Base-by-base conservation (phyloP, 2,888 invertebrate genomes). In the Chloroclysta siterata region DNA sequence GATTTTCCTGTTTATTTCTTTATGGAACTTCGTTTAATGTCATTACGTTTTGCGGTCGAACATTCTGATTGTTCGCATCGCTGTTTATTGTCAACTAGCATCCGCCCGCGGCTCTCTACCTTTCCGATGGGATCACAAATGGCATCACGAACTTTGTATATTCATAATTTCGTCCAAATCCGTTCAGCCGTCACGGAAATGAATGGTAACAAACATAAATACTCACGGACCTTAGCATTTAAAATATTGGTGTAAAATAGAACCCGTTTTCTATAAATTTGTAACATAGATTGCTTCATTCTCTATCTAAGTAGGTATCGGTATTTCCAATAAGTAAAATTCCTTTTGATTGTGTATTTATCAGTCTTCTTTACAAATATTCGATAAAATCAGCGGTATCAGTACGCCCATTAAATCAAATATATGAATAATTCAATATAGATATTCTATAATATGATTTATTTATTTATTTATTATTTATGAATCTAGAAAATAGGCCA, bases 1-100 rank as follows among this genome's bases (percentile, higher is more conserved):
- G 53, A 47, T 66, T 65, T 68, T 70, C 70, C 68, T 68, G 68
- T 70, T 68, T 66, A 66, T 60, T 57, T 63, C 53, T 64, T 46
- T 39, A 51, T n/a, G 51, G 28, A 50, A 52, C 41, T 53, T 28
- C 14, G 36, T 44, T 56, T 39, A 22, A 50, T 56, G 11, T 39
- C 50, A 42, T 55, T 60, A 42, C 65, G 39, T 53, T 51, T 42
- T 56, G 44, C 47, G 51, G 46, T 42, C 15, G 52, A 52, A 22
- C 7, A 41, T 46, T 44, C 11, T 4, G 10, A 15, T 46, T 17
- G 46, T 46, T 15, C 17, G n/a, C 15, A 7, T 44, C 6, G 5
- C 1, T 46, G 7, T 3, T 15, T 44, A 14, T 46, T 46, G 10
- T 8, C 17, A 11, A 17, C 11, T 46, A 46, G 46, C 17, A 11